These are phyloP conservation scores for Polylopha cassiicola DNA, from an alignment of 2,888 invertebrate species.

Conservation along the genomic window DNA sequence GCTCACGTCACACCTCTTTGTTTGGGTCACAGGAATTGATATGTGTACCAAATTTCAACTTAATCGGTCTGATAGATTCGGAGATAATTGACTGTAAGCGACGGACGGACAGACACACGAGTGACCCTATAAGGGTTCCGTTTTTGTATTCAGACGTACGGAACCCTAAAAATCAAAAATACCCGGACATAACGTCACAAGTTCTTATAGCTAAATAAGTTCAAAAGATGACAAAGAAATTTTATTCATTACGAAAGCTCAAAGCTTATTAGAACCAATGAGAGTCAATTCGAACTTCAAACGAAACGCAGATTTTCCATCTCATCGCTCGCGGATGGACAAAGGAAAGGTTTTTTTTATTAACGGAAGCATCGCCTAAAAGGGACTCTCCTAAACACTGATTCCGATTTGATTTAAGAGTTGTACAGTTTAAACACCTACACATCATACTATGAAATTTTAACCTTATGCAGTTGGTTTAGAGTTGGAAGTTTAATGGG, in stretches of 20 bases:
- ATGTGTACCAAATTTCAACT: too few relatives aligned
- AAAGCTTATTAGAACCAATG: slow-evolving; percentile 23
- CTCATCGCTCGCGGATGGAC: slow-evolving; percentile 33
- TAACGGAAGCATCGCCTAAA: slow-evolving; percentile 67
- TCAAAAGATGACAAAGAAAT: background rate
- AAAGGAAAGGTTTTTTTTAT: slow-evolving; percentile 59
- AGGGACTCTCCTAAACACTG: slow-evolving; percentile 55
- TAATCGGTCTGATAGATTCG: too few relatives aligned
- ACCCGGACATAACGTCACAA: too few relatives aligned
- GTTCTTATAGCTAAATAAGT: too few relatives aligned
- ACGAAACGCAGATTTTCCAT: slow-evolving; percentile 23
- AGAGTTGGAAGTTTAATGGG: slow-evolving; percentile 24
- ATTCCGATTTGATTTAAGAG: slow-evolving; percentile 69
- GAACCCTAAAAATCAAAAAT: too few relatives aligned
- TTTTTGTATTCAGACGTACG: too few relatives aligned
- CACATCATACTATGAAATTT: slow-evolving; percentile 25
- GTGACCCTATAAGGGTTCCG: too few relatives aligned
- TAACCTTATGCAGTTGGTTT: slow-evolving; percentile 23
- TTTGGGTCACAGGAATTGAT: too few relatives aligned
- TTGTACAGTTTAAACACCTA: slow-evolving; percentile 51
- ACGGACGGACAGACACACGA: too few relatives aligned
- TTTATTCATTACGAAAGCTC: slow-evolving; percentile 3
- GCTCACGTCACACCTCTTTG: too few relatives aligned
- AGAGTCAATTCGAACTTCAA: slow-evolving; percentile 19
- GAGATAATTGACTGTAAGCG: too few relatives aligned